Evolutionary conservation across 2,888 invertebrate species (phyloP), one percentile per base, ranked within the genome.

Genomic region (Zootermopsis nevadensis): DNA sequence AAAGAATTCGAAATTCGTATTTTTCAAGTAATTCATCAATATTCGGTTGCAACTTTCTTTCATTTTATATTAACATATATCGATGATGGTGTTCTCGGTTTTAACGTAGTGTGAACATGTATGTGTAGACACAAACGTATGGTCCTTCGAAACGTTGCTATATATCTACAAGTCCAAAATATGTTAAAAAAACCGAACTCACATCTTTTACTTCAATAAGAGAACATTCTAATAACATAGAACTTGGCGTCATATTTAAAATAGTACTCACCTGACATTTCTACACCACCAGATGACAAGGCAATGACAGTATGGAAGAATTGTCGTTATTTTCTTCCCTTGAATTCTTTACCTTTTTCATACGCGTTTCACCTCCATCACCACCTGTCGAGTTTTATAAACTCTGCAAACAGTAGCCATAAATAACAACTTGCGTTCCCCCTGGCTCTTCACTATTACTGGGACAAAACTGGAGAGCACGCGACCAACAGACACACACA

Each of bases 201-300:
- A n/a, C n/a, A n/a, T n/a, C n/a, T n/a, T n/a, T n/a, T n/a, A n/a
- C n/a, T n/a, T n/a, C n/a, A n/a, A n/a, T n/a, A n/a, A n/a, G n/a
- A n/a, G n/a, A n/a, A n/a, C n/a, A n/a, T n/a, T n/a, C 48, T 48
- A 19, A 48, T 19, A 48, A 48, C 48, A 48, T 15, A 15, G 48
- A 15, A 48, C 15, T 48, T 48, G 12, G 19, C 15, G 48, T 12
- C 15, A 48, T 48, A 48, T 15, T 48, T 60, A n/a, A 27, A 27
- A 4, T 27, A 15, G 31, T 69, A 69, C 69, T 33, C 69, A 69
- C 69, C 69, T 69, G 69, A 69, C 69, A 69, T 69, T 69, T 69
- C 30, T 69, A 31, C 33, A 69, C 33, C 66, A 30, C 2, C 30
- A 66, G 30, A 66, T 31, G 27, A 27, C 60, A 60, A n/a, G n/a